These are phyloP conservation scores for Napeogenes inachia DNA, from an alignment of 2,888 invertebrate genomes.

Conservation along the genomic window DNA sequence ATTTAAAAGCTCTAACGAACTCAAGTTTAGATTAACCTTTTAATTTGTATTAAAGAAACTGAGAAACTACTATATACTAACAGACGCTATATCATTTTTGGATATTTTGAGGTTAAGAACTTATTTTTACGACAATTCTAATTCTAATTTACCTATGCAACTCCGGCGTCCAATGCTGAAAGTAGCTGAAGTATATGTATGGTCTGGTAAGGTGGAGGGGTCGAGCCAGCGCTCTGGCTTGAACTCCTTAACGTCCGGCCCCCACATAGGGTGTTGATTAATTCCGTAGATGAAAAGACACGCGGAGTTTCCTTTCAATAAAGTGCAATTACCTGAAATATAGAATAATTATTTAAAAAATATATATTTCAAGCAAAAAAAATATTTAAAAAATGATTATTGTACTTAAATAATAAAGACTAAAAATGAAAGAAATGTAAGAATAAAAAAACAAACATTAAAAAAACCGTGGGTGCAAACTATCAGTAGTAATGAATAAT, in stretches of 20 bases:
- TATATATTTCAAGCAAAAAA: constrained; percentile 31
- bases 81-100: too few species aligned
- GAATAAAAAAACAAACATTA: too few species aligned
- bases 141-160: constrained; percentile 26
- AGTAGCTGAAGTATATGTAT: constrained; percentile 13
- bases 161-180: constrained; percentile 30
- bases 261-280: constrained; percentile 31
- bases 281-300: constrained; percentile 20
- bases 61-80: too few species aligned
- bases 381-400: constrained; percentile 13
- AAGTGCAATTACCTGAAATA: constrained; percentile 29
- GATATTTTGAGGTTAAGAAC: too few species aligned
- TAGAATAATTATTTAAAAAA: constrained; percentile 18
- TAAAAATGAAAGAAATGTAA: too few species aligned
- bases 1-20: too few species aligned
- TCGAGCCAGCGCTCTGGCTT: constrained; percentile 35
- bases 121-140: too few species aligned
- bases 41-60: too few species aligned
- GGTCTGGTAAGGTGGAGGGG: constrained; percentile 26
- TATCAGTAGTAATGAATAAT: too few species aligned
- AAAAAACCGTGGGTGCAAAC: too few species aligned
- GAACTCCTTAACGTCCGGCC: constrained; percentile 30
- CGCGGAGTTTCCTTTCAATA: not conserved
- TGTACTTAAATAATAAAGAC: constrained; percentile 23
- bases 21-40: too few species aligned